Evolutionary conservation across 1,140 invertebrate genomes (phyloP).

Genomic region (Plectrocnemia conspersa): DNA sequence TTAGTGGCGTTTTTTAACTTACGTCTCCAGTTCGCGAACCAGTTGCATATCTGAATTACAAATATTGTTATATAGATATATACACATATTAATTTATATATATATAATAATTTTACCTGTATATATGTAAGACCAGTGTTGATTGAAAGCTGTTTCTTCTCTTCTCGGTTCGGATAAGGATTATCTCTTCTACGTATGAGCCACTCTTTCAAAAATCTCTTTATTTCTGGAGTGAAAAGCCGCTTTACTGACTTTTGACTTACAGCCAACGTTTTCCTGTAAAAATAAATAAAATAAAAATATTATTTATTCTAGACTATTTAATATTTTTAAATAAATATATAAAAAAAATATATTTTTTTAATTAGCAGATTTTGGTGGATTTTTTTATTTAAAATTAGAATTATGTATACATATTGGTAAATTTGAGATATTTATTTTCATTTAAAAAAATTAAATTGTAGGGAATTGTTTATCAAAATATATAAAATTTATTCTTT

Average conservation of each 20-base stretch:
- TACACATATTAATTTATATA: neutral
- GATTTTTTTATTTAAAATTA: neutral
- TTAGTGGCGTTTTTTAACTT: conserved; percentile 66
- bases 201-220: conserved; percentile 67
- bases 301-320: too few relatives aligned
- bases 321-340: conserved; percentile 17
- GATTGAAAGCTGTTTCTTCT: conserved; percentile 62
- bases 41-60: conserved; percentile 61
- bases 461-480: too few relatives aligned
- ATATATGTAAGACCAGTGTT: conserved; percentile 68
- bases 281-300: too few relatives aligned
- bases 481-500: too few relatives aligned
- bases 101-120: conserved; percentile 48
- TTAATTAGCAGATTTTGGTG: too few relatives aligned
- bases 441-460: too few relatives aligned
- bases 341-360: too few relatives aligned
- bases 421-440: too few relatives aligned
- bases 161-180: conserved; percentile 67
- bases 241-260: conserved; percentile 60
- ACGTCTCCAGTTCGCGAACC: conserved; percentile 71
- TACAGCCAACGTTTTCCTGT: conserved; percentile 52
- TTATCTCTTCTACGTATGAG: conserved; percentile 64
- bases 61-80: neutral
- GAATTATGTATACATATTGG: conserved; percentile 3
- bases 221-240: conserved; percentile 70